These are phyloP conservation scores for Aldrovandia affinis DNA, from an alignment of 2,797 vertebrate genomes.

Conservation along the genomic window DNA sequence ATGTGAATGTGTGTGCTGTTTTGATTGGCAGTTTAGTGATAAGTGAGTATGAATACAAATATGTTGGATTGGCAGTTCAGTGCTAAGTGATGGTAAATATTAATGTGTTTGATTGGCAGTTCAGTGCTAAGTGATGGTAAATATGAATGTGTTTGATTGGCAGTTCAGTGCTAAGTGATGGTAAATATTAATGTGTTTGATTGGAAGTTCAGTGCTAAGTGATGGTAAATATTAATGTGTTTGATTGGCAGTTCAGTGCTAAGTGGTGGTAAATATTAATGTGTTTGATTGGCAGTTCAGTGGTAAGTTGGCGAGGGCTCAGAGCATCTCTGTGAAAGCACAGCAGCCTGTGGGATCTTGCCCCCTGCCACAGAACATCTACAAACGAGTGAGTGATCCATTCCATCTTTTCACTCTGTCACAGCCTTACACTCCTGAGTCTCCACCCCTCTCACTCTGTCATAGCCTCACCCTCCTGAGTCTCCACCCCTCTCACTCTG, in stretches of 20 bases:
- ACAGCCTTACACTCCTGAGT: background rate
- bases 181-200: too few relatives aligned
- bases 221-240: too few relatives aligned
- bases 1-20: too few relatives aligned
- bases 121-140: background rate
- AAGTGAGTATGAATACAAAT: too few relatives aligned
- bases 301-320: conserved; percentile 82
- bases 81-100: too few relatives aligned
- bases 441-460: background rate
- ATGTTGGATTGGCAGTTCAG: too few relatives aligned
- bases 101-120: too few relatives aligned
- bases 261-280: background rate
- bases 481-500: background rate
- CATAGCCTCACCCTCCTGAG: background rate
- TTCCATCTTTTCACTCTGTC: background rate
- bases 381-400: conserved; percentile 82
- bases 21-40: too few relatives aligned
- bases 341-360: conserved; percentile 66
- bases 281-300: conserved; percentile 81
- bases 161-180: too few relatives aligned
- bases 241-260: background rate
- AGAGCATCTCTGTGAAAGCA: conserved; percentile 70
- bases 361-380: conserved; percentile 81
- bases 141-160: too few relatives aligned
- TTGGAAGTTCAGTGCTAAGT: too few relatives aligned